These are phyloP conservation scores for Pteronura brasiliensis DNA, from an alignment of 2,113 vertebrate species.

Conservation along the genomic window DNA sequence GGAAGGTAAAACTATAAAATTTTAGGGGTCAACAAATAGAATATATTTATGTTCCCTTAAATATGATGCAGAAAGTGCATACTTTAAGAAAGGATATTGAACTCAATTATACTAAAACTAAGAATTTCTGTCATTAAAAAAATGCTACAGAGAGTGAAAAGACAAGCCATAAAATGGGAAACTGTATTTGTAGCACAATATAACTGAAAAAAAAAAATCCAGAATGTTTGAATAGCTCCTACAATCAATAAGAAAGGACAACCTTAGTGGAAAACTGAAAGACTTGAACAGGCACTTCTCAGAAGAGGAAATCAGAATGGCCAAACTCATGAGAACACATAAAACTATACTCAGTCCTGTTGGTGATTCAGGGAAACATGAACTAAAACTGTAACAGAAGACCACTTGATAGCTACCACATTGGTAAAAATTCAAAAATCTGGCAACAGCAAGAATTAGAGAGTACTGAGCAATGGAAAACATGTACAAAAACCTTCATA, in stretches of 20 bases:
- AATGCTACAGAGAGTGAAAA: neutral
- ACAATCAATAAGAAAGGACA: neutral
- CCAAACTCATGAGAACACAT: neutral
- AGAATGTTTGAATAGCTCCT: neutral
- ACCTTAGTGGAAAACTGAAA: neutral
- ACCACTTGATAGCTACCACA: neutral
- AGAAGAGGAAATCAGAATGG: neutral
- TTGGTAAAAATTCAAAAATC: neutral
- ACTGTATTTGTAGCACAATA: neutral
- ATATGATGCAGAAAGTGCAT: neutral
- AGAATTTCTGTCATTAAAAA: neutral
- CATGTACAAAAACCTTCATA: neutral
- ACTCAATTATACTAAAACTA: neutral
- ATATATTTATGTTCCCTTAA: neutral
- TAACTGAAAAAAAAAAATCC: neutral
- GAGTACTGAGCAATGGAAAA: neutral
- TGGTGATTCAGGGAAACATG: neutral
- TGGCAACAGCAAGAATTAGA: neutral
- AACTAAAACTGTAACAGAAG: neutral
- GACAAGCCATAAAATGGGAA: neutral
- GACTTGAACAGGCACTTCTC: neutral
- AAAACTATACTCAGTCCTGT: neutral
- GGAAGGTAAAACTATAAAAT: neutral
- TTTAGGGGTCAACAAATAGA: neutral
- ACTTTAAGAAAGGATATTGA: neutral